A percentile compares a stretch with the other conserved stretches of the same genome.
These are phyloP conservation scores for Achroia grisella DNA, from an alignment of 1,140 invertebrate genomes.

Conservation along the genomic window DNA sequence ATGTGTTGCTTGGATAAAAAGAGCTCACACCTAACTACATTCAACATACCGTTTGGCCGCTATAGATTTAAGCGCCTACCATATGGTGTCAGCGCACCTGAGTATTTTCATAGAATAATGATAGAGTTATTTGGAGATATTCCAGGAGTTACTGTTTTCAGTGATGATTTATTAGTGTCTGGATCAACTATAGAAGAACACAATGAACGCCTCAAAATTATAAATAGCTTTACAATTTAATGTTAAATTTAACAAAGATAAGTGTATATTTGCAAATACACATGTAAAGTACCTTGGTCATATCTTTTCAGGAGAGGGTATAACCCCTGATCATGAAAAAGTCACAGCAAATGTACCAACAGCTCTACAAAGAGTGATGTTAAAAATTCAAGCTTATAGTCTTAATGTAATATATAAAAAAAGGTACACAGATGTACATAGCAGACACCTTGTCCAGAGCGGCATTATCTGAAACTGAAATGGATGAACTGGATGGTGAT, in stretches of 20 bases:
- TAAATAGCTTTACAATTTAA: constrained; percentile 40
- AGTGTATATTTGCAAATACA: too few relatives aligned
- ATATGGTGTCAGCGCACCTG: constrained; percentile 49
- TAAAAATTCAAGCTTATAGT: too few relatives aligned
- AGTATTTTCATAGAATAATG: constrained; percentile 46
- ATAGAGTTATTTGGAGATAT: constrained; percentile 36
- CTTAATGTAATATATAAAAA: too few relatives aligned
- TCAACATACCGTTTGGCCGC: constrained; percentile 63
- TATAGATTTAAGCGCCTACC: constrained; percentile 33
- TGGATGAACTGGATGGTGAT: too few relatives aligned
- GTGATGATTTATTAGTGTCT: constrained; percentile 16
- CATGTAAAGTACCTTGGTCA: too few relatives aligned
- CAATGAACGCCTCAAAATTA: constrained; percentile 28
- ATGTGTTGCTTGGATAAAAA: constrained; percentile 48
- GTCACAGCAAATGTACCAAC: too few relatives aligned
- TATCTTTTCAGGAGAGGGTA: too few relatives aligned
- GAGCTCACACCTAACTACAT: constrained; percentile 52
- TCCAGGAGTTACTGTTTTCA: constrained; percentile 5
- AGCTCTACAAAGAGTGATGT: too few relatives aligned
- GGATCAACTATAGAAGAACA: constrained; percentile 20
- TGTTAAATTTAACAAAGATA: constrained; percentile 49
- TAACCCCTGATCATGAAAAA: too few relatives aligned
- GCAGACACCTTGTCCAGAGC: too few relatives aligned
- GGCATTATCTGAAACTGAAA: too few relatives aligned
- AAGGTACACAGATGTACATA: too few relatives aligned